Base-by-base conservation (phyloP, 2,888 invertebrate genomes). In the Drosophila algonquin region DNA sequence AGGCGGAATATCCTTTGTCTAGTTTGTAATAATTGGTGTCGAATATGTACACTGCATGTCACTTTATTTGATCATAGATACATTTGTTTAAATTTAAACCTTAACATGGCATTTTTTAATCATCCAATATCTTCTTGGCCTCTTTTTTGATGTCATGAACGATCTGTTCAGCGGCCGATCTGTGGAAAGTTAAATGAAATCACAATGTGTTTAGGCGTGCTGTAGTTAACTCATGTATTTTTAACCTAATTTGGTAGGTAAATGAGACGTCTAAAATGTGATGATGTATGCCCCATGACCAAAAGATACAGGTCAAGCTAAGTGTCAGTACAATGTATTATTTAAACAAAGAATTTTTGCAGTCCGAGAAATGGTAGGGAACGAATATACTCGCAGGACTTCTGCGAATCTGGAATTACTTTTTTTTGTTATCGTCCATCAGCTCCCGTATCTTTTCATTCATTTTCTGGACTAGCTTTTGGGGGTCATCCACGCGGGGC, bases 401-500 rank as follows among this genome's bases (percentile, higher is more conserved):
- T 54, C 45, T 53, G 47, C 16, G 24, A 57, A 53, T 27, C 32
- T 30, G 32, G 10, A 48, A 67, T 90, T 91, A 90, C 93, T 96
- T 95, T 73, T 94, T 94, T 76, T 89, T 90, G 67, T 89, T 86
- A 16, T 91, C 87, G 10, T 97, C 96, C 24, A 96, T 91, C 90
- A 94, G 95, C 60, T 86, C 89, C 6, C 87, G 76, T 0, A 89
- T 40, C 55, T 85, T 85, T 27, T 77, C 69, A 55, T 88, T 85
- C 16, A 78, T 7, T 18, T 95, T 95, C 75, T 95, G 94, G 87
- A 95, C 92, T 81, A 97, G 90, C 80, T 94, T 95, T 70, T 93
- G 92, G 4, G 98, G 98, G 80, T 97, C 96, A 92, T 97, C 97
- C 6, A 98, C 96, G 90, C 95, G 94, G 8, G 97, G 97, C 76